Conservation (phyloP, 2,797 vertebrate species). For the Parotocinclus haroldoi region DNA sequence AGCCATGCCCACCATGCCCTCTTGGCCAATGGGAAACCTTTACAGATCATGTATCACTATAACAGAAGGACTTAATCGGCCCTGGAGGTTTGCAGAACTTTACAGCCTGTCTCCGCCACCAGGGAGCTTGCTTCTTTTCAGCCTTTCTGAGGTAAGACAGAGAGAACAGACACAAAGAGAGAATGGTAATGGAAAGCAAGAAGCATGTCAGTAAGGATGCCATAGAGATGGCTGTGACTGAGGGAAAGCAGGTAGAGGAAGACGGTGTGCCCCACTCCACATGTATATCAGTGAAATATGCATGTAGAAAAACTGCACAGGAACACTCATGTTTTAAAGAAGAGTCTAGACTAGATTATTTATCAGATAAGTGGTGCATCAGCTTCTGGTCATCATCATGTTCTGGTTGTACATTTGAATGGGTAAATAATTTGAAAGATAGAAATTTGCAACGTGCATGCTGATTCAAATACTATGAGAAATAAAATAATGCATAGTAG, state of each 20-base stretch:
- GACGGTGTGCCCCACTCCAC: constrained; percentile 28
- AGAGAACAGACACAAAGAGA: constrained; percentile 37
- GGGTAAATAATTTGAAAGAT: neutral
- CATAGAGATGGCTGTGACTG: neutral
- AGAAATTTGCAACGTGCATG: neutral
- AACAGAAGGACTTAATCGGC: constrained; percentile 80
- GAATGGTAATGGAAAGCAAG: constrained; percentile 1
- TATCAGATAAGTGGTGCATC: constrained; percentile 19
- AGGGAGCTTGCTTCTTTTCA: constrained; percentile 79
- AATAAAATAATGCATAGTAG: too few relatives aligned
- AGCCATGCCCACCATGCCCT: constrained; percentile 40
- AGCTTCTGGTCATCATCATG: neutral
- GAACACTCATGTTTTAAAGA: constrained; percentile 23
- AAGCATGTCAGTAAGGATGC: constrained; percentile 36
- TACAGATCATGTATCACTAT: constrained; percentile 86
- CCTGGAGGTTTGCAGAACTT: constrained; percentile 73
- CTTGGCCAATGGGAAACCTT: constrained; percentile 76
- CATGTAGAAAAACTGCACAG: constrained; percentile 45
- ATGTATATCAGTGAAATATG: constrained; percentile 45
- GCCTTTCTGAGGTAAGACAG: constrained; percentile 80
- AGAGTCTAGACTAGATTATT: constrained; percentile 31
- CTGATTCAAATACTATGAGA: too few relatives aligned
- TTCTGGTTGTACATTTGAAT: neutral
- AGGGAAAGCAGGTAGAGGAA: constrained; percentile 33
- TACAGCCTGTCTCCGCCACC: constrained; percentile 73